A percentile compares a stretch with the other conserved stretches of the same genome.
Conservation (phyloP, 2,113 vertebrate species). For the Myotis brandtii region DNA sequence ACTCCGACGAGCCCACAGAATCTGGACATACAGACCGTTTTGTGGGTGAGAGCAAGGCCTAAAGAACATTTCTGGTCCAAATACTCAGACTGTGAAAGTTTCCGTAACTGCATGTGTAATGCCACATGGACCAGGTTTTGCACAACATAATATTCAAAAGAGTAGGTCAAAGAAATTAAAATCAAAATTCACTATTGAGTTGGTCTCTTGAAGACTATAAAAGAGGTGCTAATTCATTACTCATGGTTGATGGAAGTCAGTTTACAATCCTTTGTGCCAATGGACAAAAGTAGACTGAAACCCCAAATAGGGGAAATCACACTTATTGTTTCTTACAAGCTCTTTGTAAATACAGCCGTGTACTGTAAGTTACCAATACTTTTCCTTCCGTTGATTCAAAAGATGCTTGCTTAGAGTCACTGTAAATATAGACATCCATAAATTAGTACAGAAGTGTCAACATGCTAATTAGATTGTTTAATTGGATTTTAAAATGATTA, state of each 20-base stretch:
- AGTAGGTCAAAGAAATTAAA: conserved; percentile 23
- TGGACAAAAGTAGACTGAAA: background rate
- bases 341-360: background rate
- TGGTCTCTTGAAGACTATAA: background rate
- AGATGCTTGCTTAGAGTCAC: background rate
- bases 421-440: background rate
- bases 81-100: background rate
- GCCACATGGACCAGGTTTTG: background rate
- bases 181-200: background rate
- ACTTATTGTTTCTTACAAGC: background rate
- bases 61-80: background rate
- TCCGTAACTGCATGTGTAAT: background rate
- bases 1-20: background rate
- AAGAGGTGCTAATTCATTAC: background rate
- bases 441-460: background rate
- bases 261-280: background rate
- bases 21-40: background rate
- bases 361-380: background rate
- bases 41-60: background rate
- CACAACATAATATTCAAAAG: background rate
- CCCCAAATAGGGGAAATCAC: background rate
- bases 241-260: background rate
- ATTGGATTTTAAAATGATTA: background rate
- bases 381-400: conserved; percentile 1
- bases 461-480: background rate